A percentile compares a stretch with the other conserved stretches of the same genome.
Conservation (phyloP, 2,888 invertebrate species). For the Labia minor region DNA sequence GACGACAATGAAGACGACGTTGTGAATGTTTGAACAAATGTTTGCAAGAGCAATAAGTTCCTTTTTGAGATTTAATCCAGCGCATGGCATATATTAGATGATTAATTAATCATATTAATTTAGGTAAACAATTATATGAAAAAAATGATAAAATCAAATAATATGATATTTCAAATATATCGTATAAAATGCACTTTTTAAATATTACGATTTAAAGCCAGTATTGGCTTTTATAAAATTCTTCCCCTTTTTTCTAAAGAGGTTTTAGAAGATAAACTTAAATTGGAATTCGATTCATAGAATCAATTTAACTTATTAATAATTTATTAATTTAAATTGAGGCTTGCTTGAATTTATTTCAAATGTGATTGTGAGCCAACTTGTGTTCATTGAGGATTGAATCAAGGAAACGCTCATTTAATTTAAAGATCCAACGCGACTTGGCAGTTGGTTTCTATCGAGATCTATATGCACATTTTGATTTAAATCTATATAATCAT, state of each 20-base stretch:
- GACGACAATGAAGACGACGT: background rate
- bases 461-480: background rate
- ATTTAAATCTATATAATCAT: background rate
- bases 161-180: background rate
- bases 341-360: background rate
- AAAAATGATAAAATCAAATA: too few species aligned
- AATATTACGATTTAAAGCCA: background rate
- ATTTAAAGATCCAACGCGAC: background rate
- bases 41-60: background rate
- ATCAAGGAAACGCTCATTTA: background rate
- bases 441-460: background rate
- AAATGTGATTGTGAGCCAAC: background rate
- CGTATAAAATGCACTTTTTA: background rate
- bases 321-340: background rate
- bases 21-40: slow-evolving; percentile 1
- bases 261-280: background rate
- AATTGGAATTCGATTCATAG: background rate
- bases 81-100: background rate
- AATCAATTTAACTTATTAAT: background rate
- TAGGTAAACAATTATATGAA: too few species aligned
- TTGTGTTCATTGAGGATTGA: background rate
- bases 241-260: background rate
- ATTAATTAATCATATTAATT: too few species aligned
- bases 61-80: background rate
- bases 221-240: background rate